Conservation (phyloP, 2,113 vertebrate species). For the Plotosus lineatus region DNA sequence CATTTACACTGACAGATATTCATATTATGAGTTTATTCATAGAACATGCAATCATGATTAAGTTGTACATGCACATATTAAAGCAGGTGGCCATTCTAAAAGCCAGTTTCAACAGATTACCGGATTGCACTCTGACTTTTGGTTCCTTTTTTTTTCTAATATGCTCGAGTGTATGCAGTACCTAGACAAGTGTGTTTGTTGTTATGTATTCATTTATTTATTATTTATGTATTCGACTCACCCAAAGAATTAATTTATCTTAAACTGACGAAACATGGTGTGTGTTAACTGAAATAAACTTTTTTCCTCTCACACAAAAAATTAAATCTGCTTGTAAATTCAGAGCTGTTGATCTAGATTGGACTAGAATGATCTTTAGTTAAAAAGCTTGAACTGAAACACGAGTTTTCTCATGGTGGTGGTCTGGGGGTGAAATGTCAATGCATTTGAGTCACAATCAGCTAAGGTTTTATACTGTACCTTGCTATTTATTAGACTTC, state of each 20-base stretch:
- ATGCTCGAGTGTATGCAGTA: neutral
- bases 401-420: neutral
- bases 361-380: neutral
- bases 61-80: neutral
- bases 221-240: too few species aligned
- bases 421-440: neutral
- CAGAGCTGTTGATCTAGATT: neutral
- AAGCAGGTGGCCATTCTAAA: neutral
- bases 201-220: too few species aligned
- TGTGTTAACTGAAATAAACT: neutral
- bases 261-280: neutral
- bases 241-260: neutral
- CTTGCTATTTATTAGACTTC: too few species aligned
- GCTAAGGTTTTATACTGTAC: too few species aligned
- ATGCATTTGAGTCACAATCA: too few species aligned
- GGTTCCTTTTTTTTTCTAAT: neutral
- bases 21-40: neutral
- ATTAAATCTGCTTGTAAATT: neutral
- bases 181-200: neutral
- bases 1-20: neutral
- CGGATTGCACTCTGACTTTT: neutral
- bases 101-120: neutral
- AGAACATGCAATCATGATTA: neutral
- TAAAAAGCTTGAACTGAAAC: neutral
- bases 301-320: neutral